Evolutionary conservation across 1,140 invertebrate genomes (phyloP).

Genomic region (Apis cerana): DNA sequence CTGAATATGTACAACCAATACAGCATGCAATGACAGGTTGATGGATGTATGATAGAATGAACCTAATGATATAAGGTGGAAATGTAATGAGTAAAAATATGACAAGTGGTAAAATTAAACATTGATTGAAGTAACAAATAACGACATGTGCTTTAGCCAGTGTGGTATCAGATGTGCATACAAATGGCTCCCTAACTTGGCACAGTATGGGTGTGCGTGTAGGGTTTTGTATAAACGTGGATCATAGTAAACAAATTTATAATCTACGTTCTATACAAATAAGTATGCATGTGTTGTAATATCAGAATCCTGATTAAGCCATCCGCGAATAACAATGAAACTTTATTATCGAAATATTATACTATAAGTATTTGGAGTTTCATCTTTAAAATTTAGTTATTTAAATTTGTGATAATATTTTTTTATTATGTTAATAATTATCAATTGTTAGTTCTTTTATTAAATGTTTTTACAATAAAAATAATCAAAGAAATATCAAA

Average conservation of each 20-base stretch:
- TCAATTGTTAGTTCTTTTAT: not conserved
- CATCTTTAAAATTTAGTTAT: conserved; percentile 4
- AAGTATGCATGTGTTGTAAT: conserved; percentile 67
- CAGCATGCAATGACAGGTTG: conserved; percentile 61
- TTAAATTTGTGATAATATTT: conserved; percentile 14
- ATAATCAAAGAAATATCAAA: conserved; percentile 49
- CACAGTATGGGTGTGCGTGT: conserved; percentile 60
- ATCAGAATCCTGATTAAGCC: conserved; percentile 65
- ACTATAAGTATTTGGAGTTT: conserved; percentile 10
- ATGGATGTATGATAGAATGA: conserved; percentile 61
- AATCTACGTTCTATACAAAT: conserved; percentile 57
- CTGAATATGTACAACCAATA: conserved; percentile 73
- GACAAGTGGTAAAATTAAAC: conserved; percentile 53
- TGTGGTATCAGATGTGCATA: conserved; percentile 64
- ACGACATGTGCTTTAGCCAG: conserved; percentile 60
- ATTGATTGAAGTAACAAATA: conserved; percentile 53
- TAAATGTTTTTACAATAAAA: conserved; percentile 28
- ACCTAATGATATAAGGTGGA: conserved; percentile 58
- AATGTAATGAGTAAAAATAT: conserved; percentile 55
- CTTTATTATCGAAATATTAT: conserved; percentile 23
- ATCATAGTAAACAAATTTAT: conserved; percentile 51
- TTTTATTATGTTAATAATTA: conserved; percentile 1
- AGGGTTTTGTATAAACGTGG: conserved; percentile 62
- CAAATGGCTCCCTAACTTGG: conserved; percentile 58
- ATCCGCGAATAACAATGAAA: conserved; percentile 62